phyloP scores from a whole-genome alignment of 2,113 vertebrate species.

The Tautogolabrus adspersus region DNA sequence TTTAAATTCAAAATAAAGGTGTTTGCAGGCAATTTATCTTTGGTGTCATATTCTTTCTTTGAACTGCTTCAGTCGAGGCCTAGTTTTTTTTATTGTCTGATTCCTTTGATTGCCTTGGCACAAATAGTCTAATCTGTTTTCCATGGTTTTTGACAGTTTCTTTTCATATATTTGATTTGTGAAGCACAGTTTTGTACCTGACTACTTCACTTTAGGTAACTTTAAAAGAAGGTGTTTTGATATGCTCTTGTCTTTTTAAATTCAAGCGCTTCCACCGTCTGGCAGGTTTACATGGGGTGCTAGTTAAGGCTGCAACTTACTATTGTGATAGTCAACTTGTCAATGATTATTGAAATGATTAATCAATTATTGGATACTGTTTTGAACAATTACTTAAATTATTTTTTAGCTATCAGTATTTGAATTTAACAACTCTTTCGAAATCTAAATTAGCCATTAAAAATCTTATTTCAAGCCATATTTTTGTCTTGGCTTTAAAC shows the following conservation, averaged over 20 bases:
- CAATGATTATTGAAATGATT: too few species aligned
- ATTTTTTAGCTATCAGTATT: too few species aligned
- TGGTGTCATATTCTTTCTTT: slow-evolving; percentile 57
- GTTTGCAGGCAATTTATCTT: slow-evolving; percentile 48
- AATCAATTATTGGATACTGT: too few species aligned
- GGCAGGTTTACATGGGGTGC: slow-evolving; percentile 66
- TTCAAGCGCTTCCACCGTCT: neutral
- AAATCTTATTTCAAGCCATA: too few species aligned
- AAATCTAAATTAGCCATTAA: too few species aligned
- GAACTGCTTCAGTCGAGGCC: slow-evolving; percentile 24
- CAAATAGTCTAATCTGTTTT: slow-evolving; percentile 33
- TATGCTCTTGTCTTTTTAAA: slow-evolving; percentile 9
- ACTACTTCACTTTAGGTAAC: slow-evolving; percentile 14
- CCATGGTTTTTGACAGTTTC: slow-evolving; percentile 33
- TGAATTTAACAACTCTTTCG: too few species aligned
- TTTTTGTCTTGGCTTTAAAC: too few species aligned
- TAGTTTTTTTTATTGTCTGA: slow-evolving; percentile 38
- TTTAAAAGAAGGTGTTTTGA: slow-evolving; percentile 22
- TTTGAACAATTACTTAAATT: too few species aligned
- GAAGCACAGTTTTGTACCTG: slow-evolving; percentile 11
- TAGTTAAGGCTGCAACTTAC: slow-evolving; percentile 66
- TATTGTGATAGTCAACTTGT: too few species aligned
- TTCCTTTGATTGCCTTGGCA: slow-evolving; percentile 44
- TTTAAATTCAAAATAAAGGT: slow-evolving; percentile 52
- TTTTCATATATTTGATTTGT: slow-evolving; percentile 5